phyloP scores from a whole-genome alignment of 2,888 invertebrate genomes.

The Sesia apiformis region DNA sequence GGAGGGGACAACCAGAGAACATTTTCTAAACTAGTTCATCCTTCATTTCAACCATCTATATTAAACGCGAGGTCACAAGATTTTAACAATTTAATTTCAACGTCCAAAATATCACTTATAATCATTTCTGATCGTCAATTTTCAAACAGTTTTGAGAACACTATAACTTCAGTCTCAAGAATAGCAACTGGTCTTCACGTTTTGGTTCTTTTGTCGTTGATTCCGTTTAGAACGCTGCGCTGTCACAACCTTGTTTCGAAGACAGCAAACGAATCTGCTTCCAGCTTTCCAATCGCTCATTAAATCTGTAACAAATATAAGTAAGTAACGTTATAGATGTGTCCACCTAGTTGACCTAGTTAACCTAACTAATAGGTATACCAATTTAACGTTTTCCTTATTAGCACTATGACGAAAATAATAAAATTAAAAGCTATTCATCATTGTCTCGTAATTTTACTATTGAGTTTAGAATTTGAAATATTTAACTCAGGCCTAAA shows the following conservation, averaged over 20 bases:
- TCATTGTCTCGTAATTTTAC: no score
- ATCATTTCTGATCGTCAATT: constrained; percentile 22
- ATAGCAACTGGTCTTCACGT: constrained; percentile 19
- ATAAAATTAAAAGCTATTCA: no score
- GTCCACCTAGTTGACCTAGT: background rate
- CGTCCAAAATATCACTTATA: constrained; percentile 34
- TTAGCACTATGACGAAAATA: no score
- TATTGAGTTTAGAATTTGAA: no score
- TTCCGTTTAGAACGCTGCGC: constrained; percentile 31
- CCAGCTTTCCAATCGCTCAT: constrained; percentile 7
- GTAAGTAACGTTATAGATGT: background rate
- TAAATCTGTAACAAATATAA: constrained; percentile 19
- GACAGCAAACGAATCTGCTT: constrained; percentile 3
- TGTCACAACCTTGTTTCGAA: constrained; percentile 12
- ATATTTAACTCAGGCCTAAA: no score
- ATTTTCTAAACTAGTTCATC: constrained; percentile 5
- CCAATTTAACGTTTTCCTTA: no score
- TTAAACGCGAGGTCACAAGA: constrained; percentile 25
- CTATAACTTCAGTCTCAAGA: constrained; percentile 20
- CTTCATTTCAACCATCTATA: constrained; percentile 4
- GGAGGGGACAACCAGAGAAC: constrained; percentile 3
- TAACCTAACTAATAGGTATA: background rate
- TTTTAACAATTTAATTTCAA: constrained; percentile 21
- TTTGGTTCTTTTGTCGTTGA: constrained; percentile 17
- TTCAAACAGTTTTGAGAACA: constrained; percentile 27